phyloP scores from a whole-genome alignment of 2,797 vertebrate species.

The Cossypha heuglini region DNA sequence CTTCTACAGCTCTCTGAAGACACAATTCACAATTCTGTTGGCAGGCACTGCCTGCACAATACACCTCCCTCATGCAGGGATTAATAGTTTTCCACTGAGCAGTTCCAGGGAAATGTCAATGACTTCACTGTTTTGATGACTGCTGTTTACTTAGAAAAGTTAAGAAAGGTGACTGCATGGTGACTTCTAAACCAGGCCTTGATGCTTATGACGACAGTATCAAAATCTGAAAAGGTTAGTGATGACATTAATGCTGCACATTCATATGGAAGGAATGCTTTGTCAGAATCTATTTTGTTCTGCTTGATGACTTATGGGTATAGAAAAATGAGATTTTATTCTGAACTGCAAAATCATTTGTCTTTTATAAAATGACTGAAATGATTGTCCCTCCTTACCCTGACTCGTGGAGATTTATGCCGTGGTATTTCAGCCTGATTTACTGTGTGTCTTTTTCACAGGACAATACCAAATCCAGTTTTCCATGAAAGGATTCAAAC shows the following conservation, averaged over 20 bases:
- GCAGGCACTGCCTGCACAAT: rapidly evolving
- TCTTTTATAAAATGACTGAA: neutral
- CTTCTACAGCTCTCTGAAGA: neutral
- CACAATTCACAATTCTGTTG: neutral
- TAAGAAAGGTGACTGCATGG: neutral
- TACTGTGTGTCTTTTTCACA: neutral
- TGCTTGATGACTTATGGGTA: constrained; percentile 13
- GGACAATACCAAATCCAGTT: neutral
- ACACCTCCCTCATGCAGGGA: neutral
- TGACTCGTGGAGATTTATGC: neutral
- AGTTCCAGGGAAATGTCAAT: neutral
- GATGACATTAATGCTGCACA: neutral
- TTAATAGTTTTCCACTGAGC: neutral
- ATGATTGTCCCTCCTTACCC: constrained; percentile 1
- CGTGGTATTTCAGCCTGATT: neutral
- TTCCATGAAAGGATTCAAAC: neutral
- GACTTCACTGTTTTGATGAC: neutral
- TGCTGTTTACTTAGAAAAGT: neutral
- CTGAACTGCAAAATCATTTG: neutral
- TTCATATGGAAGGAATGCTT: constrained; percentile 25
- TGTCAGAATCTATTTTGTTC: constrained; percentile 23
- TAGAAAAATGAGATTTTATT: constrained; percentile 11
- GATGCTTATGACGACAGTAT: neutral
- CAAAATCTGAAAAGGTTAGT: neutral
- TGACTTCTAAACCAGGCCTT: neutral